These are phyloP conservation scores for Alauda arvensis DNA, from an alignment of 2,797 vertebrate species.

Conservation along the genomic window DNA sequence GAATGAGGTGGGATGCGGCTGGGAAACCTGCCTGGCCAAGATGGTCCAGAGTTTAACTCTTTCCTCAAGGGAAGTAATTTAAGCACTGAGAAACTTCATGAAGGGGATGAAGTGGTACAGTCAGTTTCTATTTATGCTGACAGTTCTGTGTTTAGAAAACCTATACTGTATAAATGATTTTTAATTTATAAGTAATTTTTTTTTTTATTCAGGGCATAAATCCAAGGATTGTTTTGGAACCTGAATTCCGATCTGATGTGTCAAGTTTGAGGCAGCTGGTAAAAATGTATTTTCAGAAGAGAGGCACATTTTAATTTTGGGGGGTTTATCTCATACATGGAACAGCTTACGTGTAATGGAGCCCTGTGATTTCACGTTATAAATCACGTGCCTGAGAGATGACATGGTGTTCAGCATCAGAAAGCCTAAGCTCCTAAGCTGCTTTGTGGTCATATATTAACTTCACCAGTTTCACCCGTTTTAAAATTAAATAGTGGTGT, in stretches of 20 bases:
- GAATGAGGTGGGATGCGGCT: neutral
- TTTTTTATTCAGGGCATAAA: neutral
- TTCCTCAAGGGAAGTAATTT: neutral
- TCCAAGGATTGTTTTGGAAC: neutral
- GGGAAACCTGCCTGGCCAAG: neutral
- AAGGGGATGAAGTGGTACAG: fast-evolving
- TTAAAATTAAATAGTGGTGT: neutral
- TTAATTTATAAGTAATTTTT: neutral
- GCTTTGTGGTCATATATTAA: neutral
- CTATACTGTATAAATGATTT: neutral
- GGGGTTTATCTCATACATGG: neutral
- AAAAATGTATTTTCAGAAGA: neutral
- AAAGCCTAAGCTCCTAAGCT: neutral
- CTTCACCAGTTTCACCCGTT: neutral
- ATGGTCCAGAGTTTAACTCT: neutral
- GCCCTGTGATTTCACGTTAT: neutral
- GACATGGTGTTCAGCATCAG: neutral
- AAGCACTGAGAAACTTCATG: neutral
- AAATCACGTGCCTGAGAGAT: neutral
- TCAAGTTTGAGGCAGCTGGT: neutral
- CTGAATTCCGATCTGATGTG: neutral
- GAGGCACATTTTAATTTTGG: neutral
- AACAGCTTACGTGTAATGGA: neutral
- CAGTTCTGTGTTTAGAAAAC: neutral
- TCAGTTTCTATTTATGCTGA: neutral